A percentile compares a stretch with the other conserved stretches of the same genome.
Conservation (phyloP, 1,140 invertebrate species). For the Metopolophium dirhodum region DNA sequence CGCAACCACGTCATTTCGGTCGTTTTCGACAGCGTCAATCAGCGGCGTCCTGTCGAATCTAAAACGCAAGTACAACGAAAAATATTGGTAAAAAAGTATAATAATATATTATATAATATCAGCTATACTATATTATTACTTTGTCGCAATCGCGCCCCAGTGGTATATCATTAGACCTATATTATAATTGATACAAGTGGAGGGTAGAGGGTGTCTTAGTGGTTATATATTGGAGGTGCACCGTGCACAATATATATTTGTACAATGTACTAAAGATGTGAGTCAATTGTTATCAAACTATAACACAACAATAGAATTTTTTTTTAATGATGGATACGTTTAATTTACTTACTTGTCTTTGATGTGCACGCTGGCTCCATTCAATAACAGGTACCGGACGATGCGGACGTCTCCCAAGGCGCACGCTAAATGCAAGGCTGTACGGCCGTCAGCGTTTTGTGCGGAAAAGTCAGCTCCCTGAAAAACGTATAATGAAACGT, state of each 20-base stretch:
- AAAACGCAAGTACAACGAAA: slow-evolving; percentile 61
- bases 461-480: slow-evolving; percentile 78
- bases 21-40: slow-evolving; percentile 70
- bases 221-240: background rate
- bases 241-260: no score
- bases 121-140: background rate
- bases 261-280: background rate
- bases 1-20: slow-evolving; percentile 70
- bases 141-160: background rate
- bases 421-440: slow-evolving; percentile 82
- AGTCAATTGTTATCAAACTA: background rate
- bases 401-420: slow-evolving; percentile 73
- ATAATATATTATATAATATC: no score
- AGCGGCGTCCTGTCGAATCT: slow-evolving; percentile 70
- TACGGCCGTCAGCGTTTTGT: slow-evolving; percentile 79
- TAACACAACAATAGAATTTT: background rate
- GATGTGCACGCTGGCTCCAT: slow-evolving; percentile 85
- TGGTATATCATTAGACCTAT: background rate
- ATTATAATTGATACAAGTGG: background rate
- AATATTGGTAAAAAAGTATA: background rate
- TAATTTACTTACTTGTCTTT: slow-evolving; percentile 68
- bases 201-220: no score
- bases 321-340: background rate
- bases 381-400: slow-evolving; percentile 76
- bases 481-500: slow-evolving; percentile 27